Evolutionary conservation across 2,113 vertebrate species (phyloP).

Genomic region (Phalacrocorax brasilianus): DNA sequence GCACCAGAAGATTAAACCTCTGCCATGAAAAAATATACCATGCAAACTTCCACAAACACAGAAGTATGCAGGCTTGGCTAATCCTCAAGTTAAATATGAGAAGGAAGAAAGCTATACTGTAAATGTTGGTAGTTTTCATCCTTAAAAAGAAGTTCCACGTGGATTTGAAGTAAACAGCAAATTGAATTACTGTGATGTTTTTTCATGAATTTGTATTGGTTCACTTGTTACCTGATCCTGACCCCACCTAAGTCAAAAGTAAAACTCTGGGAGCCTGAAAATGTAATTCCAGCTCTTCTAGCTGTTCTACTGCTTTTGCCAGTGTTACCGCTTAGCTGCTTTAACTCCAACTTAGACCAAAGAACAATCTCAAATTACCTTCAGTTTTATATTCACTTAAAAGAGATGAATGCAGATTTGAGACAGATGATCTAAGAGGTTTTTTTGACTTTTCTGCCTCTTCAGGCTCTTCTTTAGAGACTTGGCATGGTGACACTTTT

Average conservation of each 20-base stretch:
- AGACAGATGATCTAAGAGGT: constrained; percentile 9
- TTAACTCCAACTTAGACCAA: background rate
- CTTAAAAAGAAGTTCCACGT: background rate
- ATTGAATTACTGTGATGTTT: background rate
- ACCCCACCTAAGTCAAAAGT: background rate
- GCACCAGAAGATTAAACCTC: background rate
- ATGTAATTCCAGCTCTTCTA: background rate
- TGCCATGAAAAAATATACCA: background rate
- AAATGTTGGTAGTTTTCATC: background rate
- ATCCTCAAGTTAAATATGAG: background rate
- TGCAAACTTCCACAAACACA: background rate
- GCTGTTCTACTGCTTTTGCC: background rate
- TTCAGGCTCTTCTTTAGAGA: constrained; percentile 2
- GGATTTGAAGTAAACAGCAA: background rate
- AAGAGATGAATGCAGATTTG: constrained; percentile 35
- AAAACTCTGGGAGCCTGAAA: background rate
- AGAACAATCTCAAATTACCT: constrained; percentile 48
- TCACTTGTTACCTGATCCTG: background rate
- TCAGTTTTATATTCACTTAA: constrained; percentile 27
- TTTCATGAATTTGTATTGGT: background rate
- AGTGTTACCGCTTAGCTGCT: background rate
- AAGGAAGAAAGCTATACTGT: background rate
- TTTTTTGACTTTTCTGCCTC: background rate
- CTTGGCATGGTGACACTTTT: background rate
- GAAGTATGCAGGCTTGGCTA: background rate